Evolutionary conservation across 1,140 invertebrate species (phyloP), one percentile per base, ranked within the genome.

Genomic region (Dendroctonus ponderosae): DNA sequence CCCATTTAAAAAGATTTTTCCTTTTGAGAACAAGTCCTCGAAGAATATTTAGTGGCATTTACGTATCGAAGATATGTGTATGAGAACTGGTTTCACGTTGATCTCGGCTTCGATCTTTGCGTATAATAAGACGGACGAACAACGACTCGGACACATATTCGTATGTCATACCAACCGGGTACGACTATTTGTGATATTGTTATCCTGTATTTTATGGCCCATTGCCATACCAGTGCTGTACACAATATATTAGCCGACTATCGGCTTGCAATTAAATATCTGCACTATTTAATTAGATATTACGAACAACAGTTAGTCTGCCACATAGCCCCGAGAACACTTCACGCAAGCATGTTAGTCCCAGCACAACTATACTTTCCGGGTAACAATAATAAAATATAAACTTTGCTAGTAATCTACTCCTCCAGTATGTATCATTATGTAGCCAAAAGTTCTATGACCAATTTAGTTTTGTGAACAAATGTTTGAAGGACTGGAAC

Each of bases 1-100:
- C 7, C 50, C 61, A 44, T 62, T 62, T 62, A 62, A 54, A 44
- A 37, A 26, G 49, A 62, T 62, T 62, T 62, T 62, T 62, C 61
- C 50, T 41, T 62, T 62, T 26, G 12, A 53, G 44, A 54, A 62
- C 61, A 53, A 62, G 61, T 62, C 61, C 41, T 43, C 49, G 51
- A 53, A 37, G 61, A 62, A 62, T 62, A 62, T 62, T 62, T 62
- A 62, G 61, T 62, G 61, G 61, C 44, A 62, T 62, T 62, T 62
- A 62, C 61, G 61, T 62, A 62, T 53, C 50, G 61, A 37, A 39
- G 40, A 44, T 44, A 43, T 54, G 61, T 62, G 40, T 43, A 53
- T 53, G 61, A 62, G 61, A 62, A 62, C 61, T 62, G 61, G 61
- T 62, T 62, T 62, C 14, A 39, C 11, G 46, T 8, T 61, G 14